Evolutionary conservation across 2,888 invertebrate species (phyloP).

Genomic region (Himalopsyche tibetana): DNA sequence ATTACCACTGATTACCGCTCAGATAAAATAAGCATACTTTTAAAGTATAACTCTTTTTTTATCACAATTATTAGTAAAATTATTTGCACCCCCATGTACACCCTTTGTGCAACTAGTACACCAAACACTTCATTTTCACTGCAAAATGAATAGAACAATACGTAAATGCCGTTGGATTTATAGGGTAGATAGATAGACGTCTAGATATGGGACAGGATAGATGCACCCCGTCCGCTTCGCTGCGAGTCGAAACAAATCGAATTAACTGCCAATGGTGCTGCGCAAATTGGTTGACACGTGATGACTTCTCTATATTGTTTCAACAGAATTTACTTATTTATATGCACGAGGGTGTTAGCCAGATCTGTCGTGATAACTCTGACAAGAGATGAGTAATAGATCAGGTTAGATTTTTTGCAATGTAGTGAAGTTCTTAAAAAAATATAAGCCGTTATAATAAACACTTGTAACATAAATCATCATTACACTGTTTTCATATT

Average conservation of each 20-base stretch:
- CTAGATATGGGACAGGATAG: background rate
- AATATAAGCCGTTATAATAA: too few species aligned
- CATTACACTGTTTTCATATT: too few species aligned
- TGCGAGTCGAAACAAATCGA: background rate
- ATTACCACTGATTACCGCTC: too few species aligned
- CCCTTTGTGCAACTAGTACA: too few species aligned
- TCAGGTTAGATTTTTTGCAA: too few species aligned
- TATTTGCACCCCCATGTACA: too few species aligned
- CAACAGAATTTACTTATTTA: background rate
- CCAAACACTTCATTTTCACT: background rate
- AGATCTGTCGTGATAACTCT: background rate
- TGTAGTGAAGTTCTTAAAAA: too few species aligned
- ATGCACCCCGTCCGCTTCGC: background rate
- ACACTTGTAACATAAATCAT: too few species aligned
- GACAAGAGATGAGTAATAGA: too few species aligned
- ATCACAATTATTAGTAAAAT: too few species aligned
- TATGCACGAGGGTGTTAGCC: background rate
- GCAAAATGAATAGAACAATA: background rate
- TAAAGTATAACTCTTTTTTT: too few species aligned
- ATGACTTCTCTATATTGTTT: background rate
- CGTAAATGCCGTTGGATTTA: background rate
- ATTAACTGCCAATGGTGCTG: conserved; percentile 13
- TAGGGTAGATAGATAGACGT: background rate
- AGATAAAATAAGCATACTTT: too few species aligned
- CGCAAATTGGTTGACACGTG: background rate